Evolutionary conservation across 2,797 vertebrate species (phyloP), one percentile per base, ranked within the genome.

Genomic region (Lepus townsendii): DNA sequence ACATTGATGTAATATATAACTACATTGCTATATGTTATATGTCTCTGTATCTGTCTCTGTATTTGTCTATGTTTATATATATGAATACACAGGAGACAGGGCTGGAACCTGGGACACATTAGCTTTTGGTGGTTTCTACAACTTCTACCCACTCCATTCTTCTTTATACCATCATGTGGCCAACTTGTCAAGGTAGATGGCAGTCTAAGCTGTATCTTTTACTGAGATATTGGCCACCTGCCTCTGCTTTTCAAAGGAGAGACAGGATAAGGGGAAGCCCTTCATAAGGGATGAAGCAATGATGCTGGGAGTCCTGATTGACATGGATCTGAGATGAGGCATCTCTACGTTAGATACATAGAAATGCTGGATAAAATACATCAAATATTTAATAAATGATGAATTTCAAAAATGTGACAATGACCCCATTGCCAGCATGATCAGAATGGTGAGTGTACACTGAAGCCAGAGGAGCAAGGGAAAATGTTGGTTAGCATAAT

Each of bases 191-290:
- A 73, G 27, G n/a, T 52, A 79, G 84, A 89, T 79, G 2, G 17
- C 69, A 72, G 57, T 69, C 8, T 89, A 87, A 90, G 50, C 20
- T 85, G 7, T 6, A n/a, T 54, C 54, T 90, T 78, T 50, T 57
- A 62, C 19, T 54, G 76, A 76, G 24, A 32, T 57, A 32, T 13
- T 93, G 20, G n/a, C 79, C 57, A 26, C 42, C 63, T 95, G 14
- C 32, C 11, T 82, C 22, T 47, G 54, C 0, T 83, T 24, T 80
- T 83, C 87, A 90, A 72, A 94, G n/a, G 60, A 86, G 88, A 90
- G 77, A n/a, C 20, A 78, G 10, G 47, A 35, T 4, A 84, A 22
- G 16, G n/a, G 32, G 52, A 52, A 52, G 16, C 12, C 22, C 22
- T 54, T 91, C 38, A 38, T 1, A 89, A 82, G 60, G 47, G 35